These are phyloP conservation scores for Dryobates pubescens DNA, from an alignment of 2,797 vertebrate genomes.

Conservation along the genomic window DNA sequence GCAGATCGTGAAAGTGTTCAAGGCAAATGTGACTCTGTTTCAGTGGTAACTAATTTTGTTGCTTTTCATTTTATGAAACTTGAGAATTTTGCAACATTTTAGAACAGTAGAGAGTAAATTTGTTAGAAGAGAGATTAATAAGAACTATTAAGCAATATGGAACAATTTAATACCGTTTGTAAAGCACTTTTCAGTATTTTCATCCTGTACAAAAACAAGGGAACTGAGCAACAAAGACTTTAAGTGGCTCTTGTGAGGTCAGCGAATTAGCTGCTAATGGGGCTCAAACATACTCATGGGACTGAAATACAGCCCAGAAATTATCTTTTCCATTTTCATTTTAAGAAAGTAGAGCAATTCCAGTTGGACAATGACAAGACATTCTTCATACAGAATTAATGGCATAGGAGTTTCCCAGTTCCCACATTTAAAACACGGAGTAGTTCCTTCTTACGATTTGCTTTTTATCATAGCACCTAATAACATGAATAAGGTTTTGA, in stretches of 20 bases:
- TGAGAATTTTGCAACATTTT: background rate
- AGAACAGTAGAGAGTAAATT: background rate
- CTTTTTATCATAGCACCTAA: background rate
- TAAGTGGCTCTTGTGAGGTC: background rate
- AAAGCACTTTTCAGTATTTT: background rate
- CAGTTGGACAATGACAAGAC: background rate
- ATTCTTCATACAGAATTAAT: background rate
- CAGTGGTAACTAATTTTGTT: background rate
- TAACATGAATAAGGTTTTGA: background rate
- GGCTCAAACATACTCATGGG: background rate
- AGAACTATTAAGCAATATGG: background rate
- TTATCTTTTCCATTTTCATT: background rate
- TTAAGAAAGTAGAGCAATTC: background rate
- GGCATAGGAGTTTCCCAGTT: background rate
- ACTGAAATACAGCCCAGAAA: background rate
- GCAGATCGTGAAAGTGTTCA: background rate
- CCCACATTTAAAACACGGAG: background rate
- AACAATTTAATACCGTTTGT: background rate
- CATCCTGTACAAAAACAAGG: background rate
- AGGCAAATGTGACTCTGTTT: background rate
- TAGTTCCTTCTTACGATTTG: background rate
- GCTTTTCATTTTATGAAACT: background rate
- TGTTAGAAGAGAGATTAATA: background rate
- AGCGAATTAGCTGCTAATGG: background rate
- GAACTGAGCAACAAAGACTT: background rate